Base-by-base conservation (phyloP, 2,113 vertebrate genomes). In the Anguilla japonica region DNA sequence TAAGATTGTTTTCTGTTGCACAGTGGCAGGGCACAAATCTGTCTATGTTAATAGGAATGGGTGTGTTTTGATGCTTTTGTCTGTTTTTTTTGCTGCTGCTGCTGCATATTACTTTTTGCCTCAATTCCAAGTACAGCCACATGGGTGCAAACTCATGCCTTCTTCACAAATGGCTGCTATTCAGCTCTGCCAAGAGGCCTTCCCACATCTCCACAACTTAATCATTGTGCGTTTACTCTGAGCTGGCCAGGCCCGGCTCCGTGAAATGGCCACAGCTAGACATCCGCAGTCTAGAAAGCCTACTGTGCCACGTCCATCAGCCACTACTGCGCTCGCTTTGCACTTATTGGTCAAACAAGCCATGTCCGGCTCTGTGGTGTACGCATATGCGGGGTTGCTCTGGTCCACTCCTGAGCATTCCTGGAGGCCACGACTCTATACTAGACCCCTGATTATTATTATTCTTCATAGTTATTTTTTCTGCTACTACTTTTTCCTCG, bases 1-100 rank as follows among this genome's bases (percentile, higher is more conserved):
- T 75, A 13, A 34, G 71, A n/a, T 92, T 91, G 91, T 93, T 91
- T 85, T 87, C 56, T 78, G 26, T 60, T 91, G 89, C 89, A 78
- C 88, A 88, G 81, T 53, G 81, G 41, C 16, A 41, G 63, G 80
- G 34, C 34, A 34, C 34, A 34, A 34, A 1, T 34, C 22, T 57
- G 56, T 11, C n/a, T 39, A 43, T 60, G 80, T 60, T 78, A 86
- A 9, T 29, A 83, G 71, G 85, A 5, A 7, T 63, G 3, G 40
- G 63, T 86, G 71, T 39, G 56, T 80, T n/a, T 15, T 83, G 81
- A 46, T 85, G 53, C 87, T 63, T 86, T 79, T 90, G 46, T 79
- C 79, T 81, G 41, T 18, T n/a, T 1, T 80, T 13, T 86, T 79
- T 34, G 34, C 34, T 34, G 34, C 34, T 46, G 43, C 43, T 46